These are phyloP conservation scores for Phengaris alcon DNA, from an alignment of 2,888 invertebrate species.

Conservation along the genomic window DNA sequence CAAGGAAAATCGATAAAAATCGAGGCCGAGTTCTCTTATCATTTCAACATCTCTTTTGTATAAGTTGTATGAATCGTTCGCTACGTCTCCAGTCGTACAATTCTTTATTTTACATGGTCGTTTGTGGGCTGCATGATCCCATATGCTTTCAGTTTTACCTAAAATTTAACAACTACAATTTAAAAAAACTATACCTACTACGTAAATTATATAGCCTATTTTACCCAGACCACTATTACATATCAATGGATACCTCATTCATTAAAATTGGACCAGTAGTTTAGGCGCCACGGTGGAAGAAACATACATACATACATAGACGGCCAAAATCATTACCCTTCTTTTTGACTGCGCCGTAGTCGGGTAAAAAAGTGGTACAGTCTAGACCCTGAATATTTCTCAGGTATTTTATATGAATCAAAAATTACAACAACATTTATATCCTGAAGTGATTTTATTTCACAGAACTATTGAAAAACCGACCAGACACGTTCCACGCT, in stretches of 20 bases:
- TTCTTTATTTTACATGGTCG: conserved; percentile 69
- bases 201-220: too few relatives aligned
- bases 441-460: background rate
- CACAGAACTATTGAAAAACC: conserved; percentile 30
- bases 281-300: too few relatives aligned
- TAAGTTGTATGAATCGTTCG: conserved; percentile 79
- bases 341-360: too few relatives aligned
- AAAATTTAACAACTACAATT: background rate
- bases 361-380: too few relatives aligned
- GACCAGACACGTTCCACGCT: conserved; percentile 72
- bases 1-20: conserved; percentile 78
- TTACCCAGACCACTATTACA: too few relatives aligned
- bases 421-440: background rate
- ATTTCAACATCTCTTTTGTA: conserved; percentile 76
- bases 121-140: conserved; percentile 79
- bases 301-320: too few relatives aligned
- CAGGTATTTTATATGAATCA: too few relatives aligned
- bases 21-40: conserved; percentile 63
- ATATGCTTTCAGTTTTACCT: conserved; percentile 80
- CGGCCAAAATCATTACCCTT: too few relatives aligned
- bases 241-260: too few relatives aligned
- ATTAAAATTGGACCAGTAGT: too few relatives aligned
- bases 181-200: too few relatives aligned
- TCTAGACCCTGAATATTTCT: too few relatives aligned
- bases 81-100: conserved; percentile 76